Base-by-base conservation (phyloP, 92 coral and sea anemone species). In the Porites rus region DNA sequence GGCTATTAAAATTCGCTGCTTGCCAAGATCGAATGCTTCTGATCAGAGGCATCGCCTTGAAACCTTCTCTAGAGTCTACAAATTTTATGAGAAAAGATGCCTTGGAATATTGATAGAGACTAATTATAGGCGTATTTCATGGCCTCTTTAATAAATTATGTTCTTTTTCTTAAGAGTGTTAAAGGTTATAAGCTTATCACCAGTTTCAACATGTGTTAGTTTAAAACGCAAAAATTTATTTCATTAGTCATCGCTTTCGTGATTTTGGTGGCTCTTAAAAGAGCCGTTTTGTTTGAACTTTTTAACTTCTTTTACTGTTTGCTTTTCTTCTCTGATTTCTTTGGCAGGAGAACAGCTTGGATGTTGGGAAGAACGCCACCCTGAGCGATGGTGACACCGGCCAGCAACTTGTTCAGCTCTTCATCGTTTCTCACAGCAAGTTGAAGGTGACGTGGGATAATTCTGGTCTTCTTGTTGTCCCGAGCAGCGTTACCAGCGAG, bases 221-320 rank as follows among this genome's bases (percentile, higher is more conserved):
- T 54, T 54, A 54, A 10, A 13, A 10, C 16, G 11, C 11, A 10
- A 56, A 10, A 10, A 56, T 14, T 56, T 56, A 0, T 56, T 56
- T 56, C 46, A 56, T 56, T 56, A 56, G 79, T 53, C 65, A 75
- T 75, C 24, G 66, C 79, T 75, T 75, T 75, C 17, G 79, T 1
- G 31, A 78, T n/a, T 66, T 83, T 91, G 88, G 94, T 91, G 94
- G 94, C 94, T 91, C 94, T 83, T 82, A 91, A 91, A 91, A 91
- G 94, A 91, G 94, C 94, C 94, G 94, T 91, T 91, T 82, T 71
- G 70, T 82, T 68, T 28, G 61, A 22, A 56, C 28, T 68, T 10
- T 16, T 10, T 9, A 22, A 56, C 73, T 68, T 10, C 8, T 10
- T 21, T 21, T 20, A 20, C 43, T 68, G 43, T 20, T 68, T 68